Percentiles rank a stretch among this genome's conserved stretches.
Evolutionary conservation across 2,797 vertebrate genomes (phyloP).

Genomic region (Gila robusta): DNA sequence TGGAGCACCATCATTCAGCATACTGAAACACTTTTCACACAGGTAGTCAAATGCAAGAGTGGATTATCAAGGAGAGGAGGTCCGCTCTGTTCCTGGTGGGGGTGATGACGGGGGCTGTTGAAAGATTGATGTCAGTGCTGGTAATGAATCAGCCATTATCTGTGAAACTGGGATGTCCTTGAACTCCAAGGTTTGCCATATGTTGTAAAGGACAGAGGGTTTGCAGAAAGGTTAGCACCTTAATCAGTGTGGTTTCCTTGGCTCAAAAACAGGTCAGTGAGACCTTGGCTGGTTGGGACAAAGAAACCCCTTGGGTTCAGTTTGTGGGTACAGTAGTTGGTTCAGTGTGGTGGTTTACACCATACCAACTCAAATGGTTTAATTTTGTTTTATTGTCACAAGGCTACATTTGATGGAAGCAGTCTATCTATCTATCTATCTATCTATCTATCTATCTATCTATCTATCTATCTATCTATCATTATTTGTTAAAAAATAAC

Average conservation of each 20-base stretch:
- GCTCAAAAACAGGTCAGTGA: conserved; percentile 49
- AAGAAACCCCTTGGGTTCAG: conserved; percentile 15
- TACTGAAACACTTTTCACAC: conserved; percentile 26
- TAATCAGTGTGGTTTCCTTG: conserved; percentile 58
- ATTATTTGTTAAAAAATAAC: background rate
- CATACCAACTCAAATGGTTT: background rate
- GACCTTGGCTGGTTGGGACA: conserved; percentile 40
- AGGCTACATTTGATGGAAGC: background rate
- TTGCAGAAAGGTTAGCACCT: conserved; percentile 47
- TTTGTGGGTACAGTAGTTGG: background rate
- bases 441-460: too few species aligned
- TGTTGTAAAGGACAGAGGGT: conserved; percentile 71
- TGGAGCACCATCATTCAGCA: conserved; percentile 3
- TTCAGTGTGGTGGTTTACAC: background rate
- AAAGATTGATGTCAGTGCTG: conserved; percentile 71
- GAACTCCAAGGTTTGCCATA: conserved; percentile 77
- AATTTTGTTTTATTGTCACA: background rate
- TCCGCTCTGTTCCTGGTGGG: conserved; percentile 51
- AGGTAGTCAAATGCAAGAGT: conserved; percentile 31
- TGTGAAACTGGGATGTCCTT: conserved; percentile 77
- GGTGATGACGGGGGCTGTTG: conserved; percentile 5
- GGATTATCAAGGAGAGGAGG: conserved; percentile 35
- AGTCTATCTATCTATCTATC: too few species aligned
- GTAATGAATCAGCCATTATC: conserved; percentile 78
- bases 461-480: too few species aligned